Conservation (phyloP, 2,888 invertebrate genomes). For the Calameuta pallipes region DNA sequence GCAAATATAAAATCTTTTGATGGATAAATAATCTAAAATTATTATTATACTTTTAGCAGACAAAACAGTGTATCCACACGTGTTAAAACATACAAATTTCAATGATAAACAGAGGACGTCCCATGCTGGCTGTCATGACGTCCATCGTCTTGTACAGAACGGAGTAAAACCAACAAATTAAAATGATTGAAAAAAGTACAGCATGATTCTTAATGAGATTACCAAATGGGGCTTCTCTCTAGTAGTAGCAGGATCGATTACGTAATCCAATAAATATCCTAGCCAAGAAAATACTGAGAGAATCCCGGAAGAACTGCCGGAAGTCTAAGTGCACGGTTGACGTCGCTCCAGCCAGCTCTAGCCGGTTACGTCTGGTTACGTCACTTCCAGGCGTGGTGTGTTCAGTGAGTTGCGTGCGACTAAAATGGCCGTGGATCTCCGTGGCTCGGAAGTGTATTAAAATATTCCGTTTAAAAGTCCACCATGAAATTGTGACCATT, state of each 20-base stretch:
- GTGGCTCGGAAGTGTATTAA: background rate
- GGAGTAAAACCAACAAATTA: background rate
- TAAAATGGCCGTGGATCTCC: conserved; percentile 60
- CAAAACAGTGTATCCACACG: background rate
- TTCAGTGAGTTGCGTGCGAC: conserved; percentile 41
- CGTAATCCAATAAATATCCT: background rate
- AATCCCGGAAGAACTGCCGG: background rate
- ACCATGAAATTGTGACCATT: background rate
- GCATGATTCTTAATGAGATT: background rate
- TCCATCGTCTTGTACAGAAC: background rate
- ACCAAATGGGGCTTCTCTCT: background rate
- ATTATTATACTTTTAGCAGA: background rate
- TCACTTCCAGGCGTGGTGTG: conserved; percentile 66
- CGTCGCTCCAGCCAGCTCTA: background rate
- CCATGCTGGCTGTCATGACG: background rate
- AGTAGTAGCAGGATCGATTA: background rate
- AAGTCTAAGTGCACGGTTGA: background rate
- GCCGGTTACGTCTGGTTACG: conserved; percentile 47
- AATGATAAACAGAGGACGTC: background rate
- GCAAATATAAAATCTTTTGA: background rate
- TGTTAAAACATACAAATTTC: background rate
- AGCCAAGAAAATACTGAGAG: background rate
- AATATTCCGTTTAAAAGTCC: background rate
- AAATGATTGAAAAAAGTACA: background rate
- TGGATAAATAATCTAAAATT: background rate